Conservation (phyloP, 2,797 vertebrate species). For the Poliocrania exsul region DNA sequence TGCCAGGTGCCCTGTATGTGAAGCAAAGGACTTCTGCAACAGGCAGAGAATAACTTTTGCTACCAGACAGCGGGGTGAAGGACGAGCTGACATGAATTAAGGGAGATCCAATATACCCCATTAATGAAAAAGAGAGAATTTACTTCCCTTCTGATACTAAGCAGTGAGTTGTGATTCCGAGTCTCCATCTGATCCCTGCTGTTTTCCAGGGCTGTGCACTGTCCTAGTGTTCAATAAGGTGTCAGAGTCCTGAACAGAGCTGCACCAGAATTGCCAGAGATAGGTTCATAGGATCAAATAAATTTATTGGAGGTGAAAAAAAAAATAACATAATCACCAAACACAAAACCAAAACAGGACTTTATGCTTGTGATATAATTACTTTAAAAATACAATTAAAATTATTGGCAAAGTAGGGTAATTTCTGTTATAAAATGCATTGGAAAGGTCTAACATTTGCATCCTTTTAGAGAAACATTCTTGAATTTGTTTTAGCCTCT, state of each 20-base stretch:
- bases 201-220: fast-evolving
- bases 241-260: background rate
- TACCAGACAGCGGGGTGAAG: background rate
- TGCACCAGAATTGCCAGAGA: background rate
- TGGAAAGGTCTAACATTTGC: background rate
- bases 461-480: background rate
- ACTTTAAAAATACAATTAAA: background rate
- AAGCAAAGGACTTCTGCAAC: background rate
- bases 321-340: background rate
- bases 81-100: background rate
- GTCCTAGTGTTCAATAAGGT: background rate
- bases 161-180: background rate
- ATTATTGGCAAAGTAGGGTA: background rate
- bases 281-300: background rate
- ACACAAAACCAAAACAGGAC: background rate
- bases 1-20: background rate
- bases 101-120: background rate
- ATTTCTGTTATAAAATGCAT: background rate
- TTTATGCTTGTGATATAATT: background rate
- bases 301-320: background rate
- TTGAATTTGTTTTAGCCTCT: background rate
- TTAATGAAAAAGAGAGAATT: background rate
- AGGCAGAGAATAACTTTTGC: background rate
- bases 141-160: background rate
- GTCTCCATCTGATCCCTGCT: background rate